Base-by-base conservation (phyloP, 1,140 invertebrate genomes). In the Drosophila triauraria region DNA sequence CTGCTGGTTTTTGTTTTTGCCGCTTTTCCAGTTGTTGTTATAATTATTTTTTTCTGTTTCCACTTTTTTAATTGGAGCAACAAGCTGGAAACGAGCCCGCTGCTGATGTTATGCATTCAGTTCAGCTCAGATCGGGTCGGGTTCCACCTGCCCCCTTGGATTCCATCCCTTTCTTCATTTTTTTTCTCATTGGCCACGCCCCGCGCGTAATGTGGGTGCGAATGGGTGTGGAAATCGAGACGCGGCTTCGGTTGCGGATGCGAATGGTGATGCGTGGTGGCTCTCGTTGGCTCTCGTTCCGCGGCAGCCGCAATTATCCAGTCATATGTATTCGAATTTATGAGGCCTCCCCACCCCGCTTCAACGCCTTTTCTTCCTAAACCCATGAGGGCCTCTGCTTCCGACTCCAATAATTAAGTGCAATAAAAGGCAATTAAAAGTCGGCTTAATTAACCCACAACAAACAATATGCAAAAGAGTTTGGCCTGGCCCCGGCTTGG, bases 341-440 rank as follows among this genome's bases (percentile, higher is more conserved):
- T 71, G 68, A 30, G 12, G 1, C 15, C 25, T 6, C 44, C 4
- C n/a, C 15, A 20, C 7, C 9, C 12, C 4, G 10, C 12, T 7
- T 10, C 30, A 30, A 30, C 27, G 27, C 43, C 20, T 3, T 17
- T 2, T 5, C 23, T 12, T 20, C 20, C 2, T 8, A 25, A 13
- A 13, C 6, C 64, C 17, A 62, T 47, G 62, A 47, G 65, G 65
- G 46, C 5, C 35, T 38, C 38, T 7, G 17, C 32, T 60, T 46
- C n/a, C 40, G 46, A 74, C 23, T 54, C 43, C 59, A 64, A 50
- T 75, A 75, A 75, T 75, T 75, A 82, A 82, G 64, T 43, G 75
- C 74, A 68, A 64, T 68, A 60, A 80, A 60, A 68, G 30, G 50
- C 61, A 80, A 75, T 53, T 59, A 65, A 44, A 63, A 30, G 56